Evolutionary conservation across 2,888 invertebrate genomes (phyloP).

Genomic region (Drosophila koepferae): DNA sequence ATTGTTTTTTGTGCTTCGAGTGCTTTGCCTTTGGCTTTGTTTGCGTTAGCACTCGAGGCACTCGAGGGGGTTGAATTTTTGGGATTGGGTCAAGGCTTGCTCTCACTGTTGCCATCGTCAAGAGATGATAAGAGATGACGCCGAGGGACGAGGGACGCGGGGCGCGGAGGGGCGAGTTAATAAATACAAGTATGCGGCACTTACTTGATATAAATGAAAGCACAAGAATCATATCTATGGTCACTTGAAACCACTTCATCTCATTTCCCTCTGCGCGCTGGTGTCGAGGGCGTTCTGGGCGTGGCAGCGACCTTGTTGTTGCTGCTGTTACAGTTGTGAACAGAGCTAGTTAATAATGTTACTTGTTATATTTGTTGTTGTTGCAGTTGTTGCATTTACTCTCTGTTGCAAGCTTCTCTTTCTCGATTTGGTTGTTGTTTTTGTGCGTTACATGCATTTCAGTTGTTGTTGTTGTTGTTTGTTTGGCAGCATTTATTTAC

Average conservation of each 20-base stretch:
- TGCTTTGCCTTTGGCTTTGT: constrained; percentile 58
- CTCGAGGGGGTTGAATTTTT: constrained; percentile 20
- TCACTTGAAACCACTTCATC: constrained; percentile 86
- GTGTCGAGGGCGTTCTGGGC: constrained; percentile 52
- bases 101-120: constrained; percentile 9
- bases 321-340: constrained; percentile 53
- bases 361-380: constrained; percentile 37
- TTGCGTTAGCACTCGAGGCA: constrained; percentile 59
- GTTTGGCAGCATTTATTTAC: constrained; percentile 76
- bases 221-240: constrained; percentile 86
- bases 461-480: constrained; percentile 49
- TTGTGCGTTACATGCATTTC: constrained; percentile 51
- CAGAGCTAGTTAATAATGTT: constrained; percentile 27
- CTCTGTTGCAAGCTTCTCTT: constrained; percentile 6
- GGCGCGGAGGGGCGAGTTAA: constrained; percentile 31
- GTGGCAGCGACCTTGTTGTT: constrained; percentile 61
- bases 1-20: constrained; percentile 64
- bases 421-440: constrained; percentile 15
- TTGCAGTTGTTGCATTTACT: constrained; percentile 22
- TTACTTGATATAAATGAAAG: constrained; percentile 86
- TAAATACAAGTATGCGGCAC: constrained; percentile 64
- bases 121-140: neutral
- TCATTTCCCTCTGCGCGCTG: constrained; percentile 85
- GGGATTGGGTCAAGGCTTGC: constrained; percentile 52
- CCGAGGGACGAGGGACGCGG: neutral